These are phyloP conservation scores for Montipora capricornis DNA, from an alignment of 64 coral and sea anemone species.

Conservation along the genomic window DNA sequence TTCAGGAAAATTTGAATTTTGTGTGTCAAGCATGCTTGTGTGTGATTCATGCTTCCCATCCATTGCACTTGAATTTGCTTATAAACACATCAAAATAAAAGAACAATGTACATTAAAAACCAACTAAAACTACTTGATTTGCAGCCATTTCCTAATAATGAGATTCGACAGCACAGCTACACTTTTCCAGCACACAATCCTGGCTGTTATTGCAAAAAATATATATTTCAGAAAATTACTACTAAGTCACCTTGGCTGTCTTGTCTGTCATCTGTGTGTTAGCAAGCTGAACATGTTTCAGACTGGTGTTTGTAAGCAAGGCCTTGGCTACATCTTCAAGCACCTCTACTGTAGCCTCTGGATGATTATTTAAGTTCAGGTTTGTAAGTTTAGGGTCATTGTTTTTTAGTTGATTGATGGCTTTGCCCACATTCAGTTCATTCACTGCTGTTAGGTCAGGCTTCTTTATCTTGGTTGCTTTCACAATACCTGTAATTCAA, in stretches of 20 bases:
- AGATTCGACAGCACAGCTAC: too few species aligned
- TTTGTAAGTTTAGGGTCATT: constrained; percentile 84
- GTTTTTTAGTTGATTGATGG: constrained; percentile 80
- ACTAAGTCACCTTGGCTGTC: constrained; percentile 68
- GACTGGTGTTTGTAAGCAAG: constrained; percentile 65
- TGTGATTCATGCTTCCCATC: too few species aligned
- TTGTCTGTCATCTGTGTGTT: constrained; percentile 89
- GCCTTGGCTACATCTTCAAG: constrained; percentile 82
- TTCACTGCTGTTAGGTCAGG: constrained; percentile 90
- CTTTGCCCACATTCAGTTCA: constrained; percentile 91
- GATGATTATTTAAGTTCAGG: constrained; percentile 94
- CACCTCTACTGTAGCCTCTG: constrained; percentile 75
- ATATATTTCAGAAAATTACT: too few species aligned
- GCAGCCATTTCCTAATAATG: too few species aligned
- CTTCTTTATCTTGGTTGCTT: constrained; percentile 84
- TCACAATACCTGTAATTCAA: constrained; percentile 77
- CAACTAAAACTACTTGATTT: too few species aligned
- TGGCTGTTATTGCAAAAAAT: too few species aligned
- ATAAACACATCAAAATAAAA: too few species aligned
- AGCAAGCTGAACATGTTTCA: constrained; percentile 79
- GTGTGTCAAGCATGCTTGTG: too few species aligned
- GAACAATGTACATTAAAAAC: too few species aligned
- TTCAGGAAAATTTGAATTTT: too few species aligned
- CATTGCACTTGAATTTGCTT: too few species aligned
- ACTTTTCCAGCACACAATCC: not conserved